Base-by-base conservation (phyloP, 2,797 vertebrate genomes). In the Corythornis leucogaster region DNA sequence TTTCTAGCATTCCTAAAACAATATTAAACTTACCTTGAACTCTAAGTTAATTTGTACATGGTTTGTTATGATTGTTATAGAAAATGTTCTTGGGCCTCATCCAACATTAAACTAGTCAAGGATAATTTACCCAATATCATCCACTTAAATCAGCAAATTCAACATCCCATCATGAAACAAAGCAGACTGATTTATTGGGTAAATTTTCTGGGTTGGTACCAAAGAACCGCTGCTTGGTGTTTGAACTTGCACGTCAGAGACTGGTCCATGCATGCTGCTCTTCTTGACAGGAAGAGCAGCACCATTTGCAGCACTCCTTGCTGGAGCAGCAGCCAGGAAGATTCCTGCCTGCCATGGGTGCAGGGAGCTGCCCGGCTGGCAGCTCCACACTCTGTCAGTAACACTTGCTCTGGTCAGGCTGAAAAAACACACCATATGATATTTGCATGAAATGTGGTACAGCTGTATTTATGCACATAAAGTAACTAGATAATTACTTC, bases 261-360 rank as follows among this genome's bases (percentile, higher is more conserved):
- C 26, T 38, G 50, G 24, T 17, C 31, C 21, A 1, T 11, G 31
- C 14, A 15, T 0, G 0, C 14, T 12, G 11, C 1, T 1, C 38
- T 66, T 53, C 59, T 53, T 48, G 28, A 8, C 0, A 3, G 58
- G 51, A 76, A 66, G 73, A 18, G 50, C 3, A 76, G 24, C 2
- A 1, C 46, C 55, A 8, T 1, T 8, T 38, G 58, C n/a, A 6
- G 30, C 1, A 0, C 21, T 51, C 30, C 40, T 46, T 0, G 1
- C 40, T 40, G 74, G 45, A 80, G 75, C 2, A 25, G 62, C 33
- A 55, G 46, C 61, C 2, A 0, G 3, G 35, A 21, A 25, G 59
- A 28, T 30, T 26, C 19, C 16, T 0, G 0, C 25, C 33, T 40
- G 48, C 5, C 48, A 20, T 3, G 15, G 28, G 5, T 7, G 9